Conservation (phyloP, 2,113 vertebrate species). For the Cavia porcellus region DNA sequence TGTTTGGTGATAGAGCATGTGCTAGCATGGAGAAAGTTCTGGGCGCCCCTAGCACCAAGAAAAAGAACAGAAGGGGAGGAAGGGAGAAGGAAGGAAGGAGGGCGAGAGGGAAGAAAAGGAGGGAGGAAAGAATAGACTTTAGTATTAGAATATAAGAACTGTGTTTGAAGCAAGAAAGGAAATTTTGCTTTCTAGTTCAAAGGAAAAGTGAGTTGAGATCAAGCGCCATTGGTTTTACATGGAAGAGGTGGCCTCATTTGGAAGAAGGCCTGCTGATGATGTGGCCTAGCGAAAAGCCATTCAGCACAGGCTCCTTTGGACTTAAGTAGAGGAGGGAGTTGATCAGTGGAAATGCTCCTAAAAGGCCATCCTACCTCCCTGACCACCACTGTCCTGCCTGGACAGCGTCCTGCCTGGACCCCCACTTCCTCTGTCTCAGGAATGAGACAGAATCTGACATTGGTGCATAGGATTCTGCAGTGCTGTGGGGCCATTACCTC, state of each 20-base stretch:
- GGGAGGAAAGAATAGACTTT: background rate
- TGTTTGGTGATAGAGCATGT: background rate
- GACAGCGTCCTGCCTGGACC: rapidly evolving
- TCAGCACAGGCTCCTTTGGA: background rate
- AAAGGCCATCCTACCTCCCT: background rate
- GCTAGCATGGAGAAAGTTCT: background rate
- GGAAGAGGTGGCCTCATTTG: background rate
- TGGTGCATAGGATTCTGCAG: background rate
- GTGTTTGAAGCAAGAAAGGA: background rate
- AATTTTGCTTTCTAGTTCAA: background rate
- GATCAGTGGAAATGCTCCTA: background rate
- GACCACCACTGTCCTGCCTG: background rate
- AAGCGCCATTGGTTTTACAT: background rate
- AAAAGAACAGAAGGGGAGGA: no score
- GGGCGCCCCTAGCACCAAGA: background rate
- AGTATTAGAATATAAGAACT: background rate
- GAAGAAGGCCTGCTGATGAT: background rate
- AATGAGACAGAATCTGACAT: rapidly evolving
- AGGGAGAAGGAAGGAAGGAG: no score
- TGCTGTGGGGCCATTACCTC: background rate
- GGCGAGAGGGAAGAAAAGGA: background rate
- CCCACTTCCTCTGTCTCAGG: no score
- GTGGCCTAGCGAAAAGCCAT: background rate
- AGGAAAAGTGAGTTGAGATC: background rate
- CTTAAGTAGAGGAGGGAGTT: background rate